phyloP scores from a whole-genome alignment of 1,140 invertebrate genomes.

The Zaprionus ghesquierei region DNA sequence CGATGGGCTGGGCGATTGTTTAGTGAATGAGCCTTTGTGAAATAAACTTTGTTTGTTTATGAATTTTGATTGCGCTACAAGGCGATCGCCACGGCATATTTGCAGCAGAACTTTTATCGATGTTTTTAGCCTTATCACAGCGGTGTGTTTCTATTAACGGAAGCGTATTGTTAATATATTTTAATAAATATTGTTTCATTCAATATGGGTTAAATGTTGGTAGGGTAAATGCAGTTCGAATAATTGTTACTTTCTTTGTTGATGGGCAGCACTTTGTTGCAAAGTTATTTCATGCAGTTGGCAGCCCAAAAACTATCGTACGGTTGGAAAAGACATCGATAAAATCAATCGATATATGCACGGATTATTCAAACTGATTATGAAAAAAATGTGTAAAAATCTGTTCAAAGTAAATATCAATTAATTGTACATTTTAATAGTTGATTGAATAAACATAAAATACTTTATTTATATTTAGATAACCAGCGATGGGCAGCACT shows the following conservation, averaged over 20 bases:
- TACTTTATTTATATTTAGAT: not conserved
- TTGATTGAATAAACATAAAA: too few species aligned
- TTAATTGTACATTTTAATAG: too few species aligned
- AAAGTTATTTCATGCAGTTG: not conserved
- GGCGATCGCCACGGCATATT: slow-evolving; percentile 2
- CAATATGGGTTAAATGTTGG: not conserved
- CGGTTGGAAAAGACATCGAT: not conserved
- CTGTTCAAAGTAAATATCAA: too few species aligned
- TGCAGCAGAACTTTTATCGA: not conserved
- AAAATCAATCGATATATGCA: not conserved
- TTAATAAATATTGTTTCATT: not conserved
- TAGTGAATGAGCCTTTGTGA: slow-evolving; percentile 10
- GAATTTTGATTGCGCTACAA: slow-evolving; percentile 35
- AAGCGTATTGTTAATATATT: not conserved
- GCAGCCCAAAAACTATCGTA: not conserved
- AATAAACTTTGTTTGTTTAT: slow-evolving; percentile 41
- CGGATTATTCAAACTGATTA: not conserved
- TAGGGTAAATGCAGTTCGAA: slow-evolving; percentile 21
- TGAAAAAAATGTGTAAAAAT: not conserved
- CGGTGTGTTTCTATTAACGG: not conserved
- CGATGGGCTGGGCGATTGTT: slow-evolving; percentile 4
- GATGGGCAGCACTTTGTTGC: slow-evolving; percentile 23
- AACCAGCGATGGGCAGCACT: not conserved
- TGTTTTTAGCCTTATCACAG: not conserved
- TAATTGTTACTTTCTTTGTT: slow-evolving; percentile 21